These are phyloP conservation scores for Bathynomus jamesi DNA, from an alignment of 1,140 invertebrate species.

Conservation along the genomic window DNA sequence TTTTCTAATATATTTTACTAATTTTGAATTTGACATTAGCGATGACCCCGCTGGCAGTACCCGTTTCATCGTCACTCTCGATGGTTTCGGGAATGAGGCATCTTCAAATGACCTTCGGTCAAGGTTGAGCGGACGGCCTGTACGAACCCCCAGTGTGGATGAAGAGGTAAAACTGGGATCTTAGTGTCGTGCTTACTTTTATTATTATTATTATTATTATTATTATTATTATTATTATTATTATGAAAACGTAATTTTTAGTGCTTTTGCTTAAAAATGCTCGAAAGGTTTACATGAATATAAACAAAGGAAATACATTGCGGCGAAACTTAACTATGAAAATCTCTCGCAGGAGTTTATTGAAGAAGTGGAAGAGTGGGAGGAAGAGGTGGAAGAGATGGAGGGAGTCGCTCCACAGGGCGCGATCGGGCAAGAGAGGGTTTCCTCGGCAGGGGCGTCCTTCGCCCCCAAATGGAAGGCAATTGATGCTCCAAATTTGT, in stretches of 20 bases:
- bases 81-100: neutral
- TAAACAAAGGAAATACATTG: too few species aligned
- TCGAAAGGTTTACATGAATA: too few species aligned
- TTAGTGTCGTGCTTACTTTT: too few species aligned
- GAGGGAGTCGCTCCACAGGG: conserved; percentile 11
- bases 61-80: neutral
- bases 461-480: conserved; percentile 7
- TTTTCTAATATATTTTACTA: too few species aligned
- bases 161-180: conserved; percentile 18
- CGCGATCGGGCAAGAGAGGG: conserved; percentile 2
- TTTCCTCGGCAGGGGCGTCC: conserved; percentile 5
- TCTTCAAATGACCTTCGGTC: conserved; percentile 12
- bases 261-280: too few species aligned
- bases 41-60: neutral
- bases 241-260: too few species aligned
- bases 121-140: conserved; percentile 10
- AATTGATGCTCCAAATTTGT: neutral
- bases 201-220: too few species aligned
- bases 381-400: conserved; percentile 25
- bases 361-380: conserved; percentile 35
- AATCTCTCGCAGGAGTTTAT: conserved; percentile 25
- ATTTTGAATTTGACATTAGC: too few species aligned
- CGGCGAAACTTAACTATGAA: too few species aligned
- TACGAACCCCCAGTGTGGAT: conserved; percentile 16
- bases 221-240: too few species aligned